phyloP scores from a whole-genome alignment of 2,888 invertebrate species.

The Argynnis bischoffii region DNA sequence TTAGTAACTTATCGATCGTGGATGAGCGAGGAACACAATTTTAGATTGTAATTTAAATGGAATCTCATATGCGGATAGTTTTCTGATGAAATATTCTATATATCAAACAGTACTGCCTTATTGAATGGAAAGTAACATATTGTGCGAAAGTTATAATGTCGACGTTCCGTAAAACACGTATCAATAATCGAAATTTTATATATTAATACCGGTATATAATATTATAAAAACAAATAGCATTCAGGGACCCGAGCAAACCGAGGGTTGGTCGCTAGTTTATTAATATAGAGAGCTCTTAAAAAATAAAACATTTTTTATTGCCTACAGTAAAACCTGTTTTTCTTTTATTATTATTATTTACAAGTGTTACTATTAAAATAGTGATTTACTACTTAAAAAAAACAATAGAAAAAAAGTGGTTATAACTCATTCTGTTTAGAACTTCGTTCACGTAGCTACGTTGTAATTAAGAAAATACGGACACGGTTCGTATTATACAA shows the following conservation, averaged over 20 bases:
- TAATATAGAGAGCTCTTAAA: too few species aligned
- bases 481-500: slow-evolving; percentile 1
- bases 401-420: slow-evolving; percentile 15
- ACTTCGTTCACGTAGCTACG: slow-evolving; percentile 22
- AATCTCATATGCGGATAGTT: slow-evolving; percentile 20
- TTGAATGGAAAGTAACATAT: background rate
- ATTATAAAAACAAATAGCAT: too few species aligned
- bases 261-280: too few species aligned
- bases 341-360: background rate
- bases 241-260: too few species aligned
- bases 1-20: slow-evolving; percentile 6
- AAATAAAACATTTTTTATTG: too few species aligned
- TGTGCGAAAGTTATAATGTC: background rate
- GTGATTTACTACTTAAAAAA: slow-evolving; percentile 8
- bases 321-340: too few species aligned
- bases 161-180: background rate
- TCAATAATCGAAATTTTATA: too few species aligned
- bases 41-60: slow-evolving; percentile 24
- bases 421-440: slow-evolving; percentile 22
- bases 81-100: slow-evolving; percentile 11
- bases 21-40: slow-evolving; percentile 5
- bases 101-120: background rate
- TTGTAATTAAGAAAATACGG: slow-evolving; percentile 21
- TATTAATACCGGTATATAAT: too few species aligned
- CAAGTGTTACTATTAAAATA: slow-evolving; percentile 15